Conservation (phyloP, 1,140 invertebrate genomes). For the Aphaenogaster ashmeadi region DNA sequence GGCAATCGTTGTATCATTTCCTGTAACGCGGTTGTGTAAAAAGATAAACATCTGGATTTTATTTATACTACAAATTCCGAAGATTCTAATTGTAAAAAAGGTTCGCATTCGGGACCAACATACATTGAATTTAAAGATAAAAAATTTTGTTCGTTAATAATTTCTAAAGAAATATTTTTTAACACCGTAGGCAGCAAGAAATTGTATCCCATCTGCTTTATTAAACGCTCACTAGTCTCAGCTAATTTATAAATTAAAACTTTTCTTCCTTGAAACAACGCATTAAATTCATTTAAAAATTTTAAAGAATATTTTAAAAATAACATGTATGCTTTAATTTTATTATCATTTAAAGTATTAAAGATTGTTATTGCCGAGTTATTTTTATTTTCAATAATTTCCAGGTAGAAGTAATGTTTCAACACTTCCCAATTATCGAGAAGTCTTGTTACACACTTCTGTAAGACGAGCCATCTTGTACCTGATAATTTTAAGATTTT, state of each 20-base stretch:
- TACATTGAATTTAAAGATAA: neutral
- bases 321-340: conserved; percentile 11
- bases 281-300: conserved; percentile 22
- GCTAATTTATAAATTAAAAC: conserved; percentile 47
- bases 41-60: conserved; percentile 25
- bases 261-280: conserved; percentile 14
- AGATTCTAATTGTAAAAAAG: conserved; percentile 4
- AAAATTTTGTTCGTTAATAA: conserved; percentile 19
- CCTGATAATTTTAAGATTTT: conserved; percentile 14
- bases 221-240: conserved; percentile 34
- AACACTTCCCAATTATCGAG: neutral
- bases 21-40: conserved; percentile 37
- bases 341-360: conserved; percentile 4
- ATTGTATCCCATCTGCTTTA: conserved; percentile 35
- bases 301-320: neutral
- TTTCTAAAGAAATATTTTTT: conserved; percentile 24
- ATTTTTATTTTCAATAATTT: neutral
- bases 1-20: conserved; percentile 21
- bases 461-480: conserved; percentile 18
- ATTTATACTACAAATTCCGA: neutral
- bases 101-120: conserved; percentile 16
- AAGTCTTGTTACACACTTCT: neutral
- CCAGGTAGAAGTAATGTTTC: neutral
- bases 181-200: conserved; percentile 1
- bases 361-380: neutral